Percentiles rank a stretch among this genome's conserved stretches.
These are phyloP conservation scores for Cecropterus lyciades DNA, from an alignment of 1,140 invertebrate genomes.

Conservation along the genomic window DNA sequence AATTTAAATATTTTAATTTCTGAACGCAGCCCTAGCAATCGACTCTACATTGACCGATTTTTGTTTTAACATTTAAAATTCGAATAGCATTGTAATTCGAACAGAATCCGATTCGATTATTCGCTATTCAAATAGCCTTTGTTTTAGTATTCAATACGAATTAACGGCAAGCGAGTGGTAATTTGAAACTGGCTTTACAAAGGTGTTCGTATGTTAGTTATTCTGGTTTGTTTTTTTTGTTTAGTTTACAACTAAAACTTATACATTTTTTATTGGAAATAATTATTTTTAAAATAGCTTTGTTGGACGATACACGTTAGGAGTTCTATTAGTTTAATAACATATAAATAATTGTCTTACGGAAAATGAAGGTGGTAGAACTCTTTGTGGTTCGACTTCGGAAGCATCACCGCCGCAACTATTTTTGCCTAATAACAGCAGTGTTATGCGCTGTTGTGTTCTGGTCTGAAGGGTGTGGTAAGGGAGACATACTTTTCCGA, in stretches of 20 bases:
- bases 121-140: slow-evolving; percentile 49
- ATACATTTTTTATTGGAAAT: neutral
- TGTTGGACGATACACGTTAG: too few species aligned
- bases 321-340: too few species aligned
- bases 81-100: slow-evolving; percentile 50
- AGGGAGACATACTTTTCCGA: too few species aligned
- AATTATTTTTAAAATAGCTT: too few species aligned
- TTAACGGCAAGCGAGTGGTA: slow-evolving; percentile 62
- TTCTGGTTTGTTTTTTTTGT: neutral
- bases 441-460: too few species aligned
- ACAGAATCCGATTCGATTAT: slow-evolving; percentile 64
- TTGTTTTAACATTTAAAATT: slow-evolving; percentile 46
- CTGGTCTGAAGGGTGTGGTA: too few species aligned
- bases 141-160: slow-evolving; percentile 80
- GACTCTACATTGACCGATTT: slow-evolving; percentile 35
- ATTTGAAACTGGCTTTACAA: slow-evolving; percentile 30
- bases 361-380: too few species aligned
- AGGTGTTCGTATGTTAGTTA: slow-evolving; percentile 20
- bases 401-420: too few species aligned
- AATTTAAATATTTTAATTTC: too few species aligned
- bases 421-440: too few species aligned
- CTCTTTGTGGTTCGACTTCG: too few species aligned
- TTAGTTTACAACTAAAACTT: neutral
- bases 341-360: too few species aligned
- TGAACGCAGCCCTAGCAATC: slow-evolving; percentile 5